Evolutionary conservation across 2,113 vertebrate genomes (phyloP).

Genomic region (Salminus brasiliensis): DNA sequence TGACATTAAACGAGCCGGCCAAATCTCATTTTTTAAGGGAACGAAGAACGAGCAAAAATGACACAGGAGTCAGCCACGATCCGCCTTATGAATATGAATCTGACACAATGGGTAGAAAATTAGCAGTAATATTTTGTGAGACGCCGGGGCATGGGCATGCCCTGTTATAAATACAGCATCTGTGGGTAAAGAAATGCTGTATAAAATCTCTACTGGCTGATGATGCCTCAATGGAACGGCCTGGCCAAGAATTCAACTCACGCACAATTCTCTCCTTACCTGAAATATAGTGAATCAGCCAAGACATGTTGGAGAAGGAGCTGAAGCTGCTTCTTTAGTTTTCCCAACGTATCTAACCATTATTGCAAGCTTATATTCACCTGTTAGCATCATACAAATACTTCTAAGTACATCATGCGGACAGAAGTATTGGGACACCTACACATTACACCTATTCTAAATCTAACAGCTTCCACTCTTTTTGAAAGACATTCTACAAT

Average conservation of each 20-base stretch:
- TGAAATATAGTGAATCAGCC: neutral
- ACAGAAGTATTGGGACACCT: too few species aligned
- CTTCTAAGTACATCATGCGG: too few species aligned
- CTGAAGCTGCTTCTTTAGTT: neutral
- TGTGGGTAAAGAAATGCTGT: neutral
- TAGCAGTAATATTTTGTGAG: constrained; percentile 8
- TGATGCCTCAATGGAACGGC: too few species aligned
- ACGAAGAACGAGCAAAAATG: neutral
- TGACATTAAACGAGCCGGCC: constrained; percentile 45
- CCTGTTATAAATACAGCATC: too few species aligned
- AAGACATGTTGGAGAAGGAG: neutral
- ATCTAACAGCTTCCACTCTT: too few species aligned
- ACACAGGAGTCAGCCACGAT: neutral
- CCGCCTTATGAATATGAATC: constrained; percentile 20
- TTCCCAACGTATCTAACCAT: too few species aligned
- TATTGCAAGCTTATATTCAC: too few species aligned
- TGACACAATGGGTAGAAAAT: constrained; percentile 1
- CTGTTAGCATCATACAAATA: too few species aligned
- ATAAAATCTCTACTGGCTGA: neutral
- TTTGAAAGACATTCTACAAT: too few species aligned
- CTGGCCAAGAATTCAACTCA: too few species aligned
- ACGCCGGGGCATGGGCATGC: neutral
- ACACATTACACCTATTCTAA: too few species aligned
- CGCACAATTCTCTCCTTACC: too few species aligned
- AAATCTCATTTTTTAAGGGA: constrained; percentile 46